Conservation (phyloP, 2,888 invertebrate species). For the Amphipoea oculea region DNA sequence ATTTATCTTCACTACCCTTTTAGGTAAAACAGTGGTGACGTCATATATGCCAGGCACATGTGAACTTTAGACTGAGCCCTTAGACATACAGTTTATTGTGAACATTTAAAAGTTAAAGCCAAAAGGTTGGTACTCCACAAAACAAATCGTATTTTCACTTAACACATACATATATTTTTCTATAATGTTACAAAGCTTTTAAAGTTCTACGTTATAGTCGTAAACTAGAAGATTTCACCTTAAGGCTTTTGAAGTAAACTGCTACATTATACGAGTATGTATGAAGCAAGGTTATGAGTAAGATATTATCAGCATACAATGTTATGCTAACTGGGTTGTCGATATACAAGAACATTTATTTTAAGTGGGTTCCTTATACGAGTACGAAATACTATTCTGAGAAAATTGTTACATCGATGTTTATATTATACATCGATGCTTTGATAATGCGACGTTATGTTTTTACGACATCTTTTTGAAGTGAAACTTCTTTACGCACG, state of each 20-base stretch:
- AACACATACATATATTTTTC: conserved; percentile 45
- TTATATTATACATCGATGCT: no score
- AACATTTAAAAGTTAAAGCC: conserved; percentile 1
- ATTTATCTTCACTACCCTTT: no score
- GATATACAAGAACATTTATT: no score
- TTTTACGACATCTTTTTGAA: no score
- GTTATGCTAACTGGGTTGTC: background rate
- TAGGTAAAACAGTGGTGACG: no score
- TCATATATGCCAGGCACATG: background rate
- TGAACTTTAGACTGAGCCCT: background rate
- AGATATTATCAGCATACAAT: background rate
- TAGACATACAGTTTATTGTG: background rate
- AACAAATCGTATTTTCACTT: conserved; percentile 25
- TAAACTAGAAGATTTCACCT: conserved; percentile 39
- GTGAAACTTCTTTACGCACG: no score
- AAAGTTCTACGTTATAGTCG: conserved; percentile 42
- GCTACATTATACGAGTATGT: conserved; percentile 13
- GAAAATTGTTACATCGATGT: no score
- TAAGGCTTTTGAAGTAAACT: conserved; percentile 17
- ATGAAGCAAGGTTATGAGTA: conserved; percentile 9
- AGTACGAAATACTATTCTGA: no score
- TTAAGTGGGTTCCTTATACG: no score
- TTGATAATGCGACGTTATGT: no score
- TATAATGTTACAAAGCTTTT: conserved; percentile 59
- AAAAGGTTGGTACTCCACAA: background rate